Evolutionary conservation across 1,140 invertebrate species (phyloP), one percentile per base, ranked within the genome.

Genomic region (Drosophila takahashii): DNA sequence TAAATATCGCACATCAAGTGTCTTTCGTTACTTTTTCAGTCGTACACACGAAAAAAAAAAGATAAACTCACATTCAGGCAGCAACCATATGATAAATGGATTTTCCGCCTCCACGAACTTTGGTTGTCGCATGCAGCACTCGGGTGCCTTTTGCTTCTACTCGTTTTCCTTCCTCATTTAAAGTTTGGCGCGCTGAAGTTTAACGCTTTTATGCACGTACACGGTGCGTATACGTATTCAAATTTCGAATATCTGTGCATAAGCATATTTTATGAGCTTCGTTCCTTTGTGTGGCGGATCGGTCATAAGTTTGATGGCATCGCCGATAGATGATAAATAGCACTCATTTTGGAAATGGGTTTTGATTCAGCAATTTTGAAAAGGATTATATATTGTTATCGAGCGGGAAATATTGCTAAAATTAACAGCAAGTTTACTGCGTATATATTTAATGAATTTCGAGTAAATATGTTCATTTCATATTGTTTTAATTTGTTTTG

Each of bases 51-150:
- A 11, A 11, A 37, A 32, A 60, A 22, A 10, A 39, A 50, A 60
- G 29, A 45, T 61, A 50, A 6, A 59, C 5, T 34, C 41, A 41
- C 71, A 75, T n/a, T 56, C 47, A 53, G 71, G 64, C 50, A 50
- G 22, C 71, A 65, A 52, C 51, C 60, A 66, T 66, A 77, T 77
- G 74, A 77, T 77, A 77, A 77, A 77, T 77, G 74, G 73, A 77
- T 77, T 77, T 77, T 77, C 73, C 56, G 65, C 64, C 56, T 66
- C 56, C 57, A 44, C 74, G 51, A 77, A 61, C 73, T 77, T 61
- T 61, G 72, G 36, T 53, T 77, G 73, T 77, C 74, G 62, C 73
- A 77, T 15, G 10, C 50, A 70, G 64, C 48, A 54, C 48, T 74
- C 48, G 50, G 44, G n/a, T 42, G 61, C 42, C 64, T 48, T 41